Conservation (phyloP, 2,113 vertebrate species). For the Eudyptes chrysolophus region DNA sequence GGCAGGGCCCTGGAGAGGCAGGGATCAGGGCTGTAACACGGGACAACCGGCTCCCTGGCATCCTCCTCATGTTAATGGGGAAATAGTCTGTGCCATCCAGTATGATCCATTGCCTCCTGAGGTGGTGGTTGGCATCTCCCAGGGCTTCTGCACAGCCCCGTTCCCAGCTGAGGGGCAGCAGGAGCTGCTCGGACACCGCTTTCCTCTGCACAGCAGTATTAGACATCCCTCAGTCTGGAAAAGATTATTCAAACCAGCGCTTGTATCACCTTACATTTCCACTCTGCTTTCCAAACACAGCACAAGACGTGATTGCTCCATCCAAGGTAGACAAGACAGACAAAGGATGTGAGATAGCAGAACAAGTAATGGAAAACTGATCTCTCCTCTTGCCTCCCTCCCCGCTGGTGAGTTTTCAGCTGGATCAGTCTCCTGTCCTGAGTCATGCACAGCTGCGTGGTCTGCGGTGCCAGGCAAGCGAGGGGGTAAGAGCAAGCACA, state of each 20-base stretch:
- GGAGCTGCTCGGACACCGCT: rapidly evolving
- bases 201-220: background rate
- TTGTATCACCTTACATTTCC: slow-evolving; percentile 42
- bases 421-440: background rate
- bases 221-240: slow-evolving; percentile 5
- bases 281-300: slow-evolving; percentile 39
- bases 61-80: background rate
- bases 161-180: background rate
- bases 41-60: background rate
- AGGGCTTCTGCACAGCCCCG: background rate
- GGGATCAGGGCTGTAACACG: background rate
- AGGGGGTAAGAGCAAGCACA: background rate
- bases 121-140: background rate
- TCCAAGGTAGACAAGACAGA: slow-evolving; percentile 40
- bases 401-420: background rate
- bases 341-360: slow-evolving; percentile 7
- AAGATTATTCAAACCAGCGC: background rate
- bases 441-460: background rate
- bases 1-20: background rate
- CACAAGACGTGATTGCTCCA: background rate
- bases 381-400: background rate
- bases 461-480: background rate
- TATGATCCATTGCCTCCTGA: background rate
- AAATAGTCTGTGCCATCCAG: background rate
- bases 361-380: slow-evolving; percentile 13